Evolutionary conservation across 2,797 vertebrate genomes (phyloP), one percentile per base, ranked within the genome.

Genomic region (Todus mexicanus): DNA sequence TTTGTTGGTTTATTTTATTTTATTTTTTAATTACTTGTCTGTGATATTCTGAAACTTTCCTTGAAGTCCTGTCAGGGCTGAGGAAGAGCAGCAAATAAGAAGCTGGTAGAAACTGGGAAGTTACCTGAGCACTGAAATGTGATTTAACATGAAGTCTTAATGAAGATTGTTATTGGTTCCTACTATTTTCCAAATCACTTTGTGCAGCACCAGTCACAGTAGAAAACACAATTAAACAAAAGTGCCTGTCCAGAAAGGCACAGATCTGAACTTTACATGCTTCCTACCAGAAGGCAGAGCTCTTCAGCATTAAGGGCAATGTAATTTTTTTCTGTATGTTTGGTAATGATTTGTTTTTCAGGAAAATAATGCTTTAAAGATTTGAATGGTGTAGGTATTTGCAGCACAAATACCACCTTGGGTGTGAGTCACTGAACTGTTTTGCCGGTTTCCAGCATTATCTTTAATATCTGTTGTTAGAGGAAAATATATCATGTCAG

Each of bases 101-200:
- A 74, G 11, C 15, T 57, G 35, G 53, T 5, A 45, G 3, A 59
- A 80, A 54, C 27, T 0, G 0, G 11, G 43, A 50, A 70, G 23
- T 80, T 85, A 60, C 45, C 21, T 51, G 11, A 65, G 20, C 21
- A 50, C 50, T 86, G 54, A 40, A 72, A 51, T 72, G 27, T 12
- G 37, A 40, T 73, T 81, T 65, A 69, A 47, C 12, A 59, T 18
- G 37, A 37, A 59, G 33, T 50, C 84, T 61, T 60, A 10, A 12
- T 56, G 66, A 14, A 73, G 8, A 10, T 51, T 51, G 27, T 70
- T 50, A 13, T 59, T 56, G 10, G 8, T 54, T 91, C 27, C 42
- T 91, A 19, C n/a, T 43, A 1, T 75, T 90, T 78, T 75, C 35
- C 26, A 59, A 56, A 77, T 50, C 5, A 10, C 11, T 53, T 57